These are phyloP conservation scores for Lomographa bimaculata DNA, from an alignment of 2,888 invertebrate genomes.

Conservation along the genomic window DNA sequence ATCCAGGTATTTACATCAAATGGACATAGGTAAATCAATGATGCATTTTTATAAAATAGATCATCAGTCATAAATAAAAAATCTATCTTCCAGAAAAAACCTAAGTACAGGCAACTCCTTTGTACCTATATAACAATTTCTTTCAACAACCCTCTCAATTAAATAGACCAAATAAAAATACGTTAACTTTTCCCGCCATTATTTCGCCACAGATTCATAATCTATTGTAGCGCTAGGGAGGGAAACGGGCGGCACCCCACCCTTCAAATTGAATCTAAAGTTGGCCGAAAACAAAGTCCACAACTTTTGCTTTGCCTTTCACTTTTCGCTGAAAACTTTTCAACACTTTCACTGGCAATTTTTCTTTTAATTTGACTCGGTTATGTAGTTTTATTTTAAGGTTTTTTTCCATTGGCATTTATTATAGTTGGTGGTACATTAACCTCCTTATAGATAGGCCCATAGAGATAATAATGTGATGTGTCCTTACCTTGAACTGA, in stretches of 20 bases:
- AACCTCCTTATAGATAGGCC: neutral
- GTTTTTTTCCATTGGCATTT: neutral
- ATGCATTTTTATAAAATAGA: too few relatives aligned
- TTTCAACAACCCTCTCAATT: too few relatives aligned
- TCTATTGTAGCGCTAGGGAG: conserved; percentile 46
- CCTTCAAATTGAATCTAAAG: conserved; percentile 72
- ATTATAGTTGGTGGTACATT: neutral
- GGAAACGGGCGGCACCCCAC: conserved; percentile 37
- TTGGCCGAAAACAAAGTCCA: conserved; percentile 72
- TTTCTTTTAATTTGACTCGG: conserved; percentile 31
- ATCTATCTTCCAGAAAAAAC: too few relatives aligned
- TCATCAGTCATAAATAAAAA: too few relatives aligned
- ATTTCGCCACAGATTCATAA: conserved; percentile 44
- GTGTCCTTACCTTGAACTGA: too few relatives aligned
- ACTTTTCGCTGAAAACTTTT: conserved; percentile 70
- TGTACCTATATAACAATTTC: too few relatives aligned
- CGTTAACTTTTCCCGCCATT: conserved; percentile 45
- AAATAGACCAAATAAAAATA: too few relatives aligned
- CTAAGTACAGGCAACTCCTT: too few relatives aligned
- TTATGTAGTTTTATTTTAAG: conserved; percentile 22
- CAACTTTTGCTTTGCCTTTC: conserved; percentile 72
- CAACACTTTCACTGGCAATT: conserved; percentile 65
- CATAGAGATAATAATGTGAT: too few relatives aligned
- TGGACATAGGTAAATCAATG: too few relatives aligned
- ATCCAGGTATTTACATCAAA: too few relatives aligned